These are phyloP conservation scores for Xenops minutus DNA, from an alignment of 2,797 vertebrate species.

Conservation along the genomic window DNA sequence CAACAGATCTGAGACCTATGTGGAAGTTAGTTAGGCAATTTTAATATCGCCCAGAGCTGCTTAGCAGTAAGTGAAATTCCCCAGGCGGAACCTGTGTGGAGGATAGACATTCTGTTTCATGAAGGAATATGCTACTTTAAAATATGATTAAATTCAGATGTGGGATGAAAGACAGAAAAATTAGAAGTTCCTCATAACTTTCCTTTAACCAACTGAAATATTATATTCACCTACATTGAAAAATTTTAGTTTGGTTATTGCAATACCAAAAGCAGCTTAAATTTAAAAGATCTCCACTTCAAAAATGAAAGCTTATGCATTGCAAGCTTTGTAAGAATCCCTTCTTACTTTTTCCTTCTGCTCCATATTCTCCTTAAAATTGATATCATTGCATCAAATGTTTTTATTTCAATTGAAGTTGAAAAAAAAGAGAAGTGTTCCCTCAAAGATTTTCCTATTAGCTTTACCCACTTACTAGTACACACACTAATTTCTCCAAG, in stretches of 20 bases:
- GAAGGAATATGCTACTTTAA: constrained; percentile 41
- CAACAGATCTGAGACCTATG: background rate
- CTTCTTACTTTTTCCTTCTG: background rate
- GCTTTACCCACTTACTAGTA: background rate
- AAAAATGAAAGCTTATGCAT: background rate
- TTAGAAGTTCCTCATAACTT: constrained; percentile 27
- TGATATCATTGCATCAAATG: background rate
- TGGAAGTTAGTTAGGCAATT: constrained; percentile 48
- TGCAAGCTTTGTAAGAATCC: background rate
- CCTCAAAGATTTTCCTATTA: background rate
- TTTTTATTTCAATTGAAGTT: background rate
- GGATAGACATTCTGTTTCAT: constrained; percentile 23
- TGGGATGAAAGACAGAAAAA: constrained; percentile 61
- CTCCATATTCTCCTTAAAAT: background rate
- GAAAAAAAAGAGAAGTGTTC: background rate
- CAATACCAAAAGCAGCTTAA: constrained; percentile 13
- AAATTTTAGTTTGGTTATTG: constrained; percentile 27
- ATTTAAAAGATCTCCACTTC: constrained; percentile 20
- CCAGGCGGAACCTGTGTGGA: constrained; percentile 28
- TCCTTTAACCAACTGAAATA: constrained; percentile 41
- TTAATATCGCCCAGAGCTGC: constrained; percentile 25
- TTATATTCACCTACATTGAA: constrained; percentile 43
- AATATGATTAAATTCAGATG: constrained; percentile 55
- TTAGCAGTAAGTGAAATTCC: constrained; percentile 46
- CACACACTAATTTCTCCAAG: background rate